Base-by-base conservation (phyloP, 2,113 vertebrate species). In the Tetraodon nigroviridis region DNA sequence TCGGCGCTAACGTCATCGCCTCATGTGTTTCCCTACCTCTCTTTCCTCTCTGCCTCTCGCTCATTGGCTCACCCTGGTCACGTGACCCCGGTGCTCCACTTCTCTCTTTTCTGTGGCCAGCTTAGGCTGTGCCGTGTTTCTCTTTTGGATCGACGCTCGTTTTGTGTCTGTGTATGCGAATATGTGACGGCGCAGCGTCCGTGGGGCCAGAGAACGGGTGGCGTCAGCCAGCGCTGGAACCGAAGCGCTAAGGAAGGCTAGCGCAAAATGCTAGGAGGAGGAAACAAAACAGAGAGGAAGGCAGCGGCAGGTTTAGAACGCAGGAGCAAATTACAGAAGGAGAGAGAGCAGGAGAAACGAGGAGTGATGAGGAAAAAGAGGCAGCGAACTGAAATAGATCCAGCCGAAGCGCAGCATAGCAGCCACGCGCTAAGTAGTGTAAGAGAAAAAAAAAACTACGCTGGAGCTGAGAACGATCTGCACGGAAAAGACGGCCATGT, bases 51-150 rank as follows among this genome's bases (percentile, higher is more conserved):
- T 78, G 60, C 51, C 69, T 54, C 63, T 58, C 37, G 4, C 81
- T 78, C 64, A 84, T 87, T 88, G 84, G 86, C 54, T 24, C 60
- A 67, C 54, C 21, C 53, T 41, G 64, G 75, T 84, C 84, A 86
- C 11, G 49, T 89, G 85, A 83, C 75, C 78, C 78, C 60, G 72
- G 78, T 79, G 77, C 70, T 84, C 84, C 74, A 69, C 79, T 86
- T 86, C 87, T 84, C 77, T 78, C 75, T 80, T 84, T 73, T 65
- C 85, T 83, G 54, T 72, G 63, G 77, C 83, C 80, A 70, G 80
- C 81, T 82, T 73, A 46, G 65, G 55, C 79, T 77, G 75, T 49
- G 69, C 71, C 22, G 66, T 69, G 69, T 83, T 89, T 82, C 76
- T 84, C 78, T 84, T 73, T 71, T 62, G 84, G 65, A 81, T 83